Conservation (phyloP, 2,113 vertebrate species). For the Poeciliopsis turrubarensis region DNA sequence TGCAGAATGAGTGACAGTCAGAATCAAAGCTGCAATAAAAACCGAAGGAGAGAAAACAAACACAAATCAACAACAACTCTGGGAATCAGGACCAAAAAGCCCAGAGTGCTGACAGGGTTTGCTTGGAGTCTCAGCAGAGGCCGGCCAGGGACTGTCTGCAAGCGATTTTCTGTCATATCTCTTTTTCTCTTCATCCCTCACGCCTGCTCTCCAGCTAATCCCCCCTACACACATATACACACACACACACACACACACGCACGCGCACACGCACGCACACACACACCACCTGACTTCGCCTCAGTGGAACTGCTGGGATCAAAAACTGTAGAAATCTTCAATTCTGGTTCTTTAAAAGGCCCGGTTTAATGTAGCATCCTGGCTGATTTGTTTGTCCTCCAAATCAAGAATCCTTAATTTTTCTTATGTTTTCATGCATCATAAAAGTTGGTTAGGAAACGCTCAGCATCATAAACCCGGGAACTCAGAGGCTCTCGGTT, state of each 20-base stretch:
- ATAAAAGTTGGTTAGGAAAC: background rate
- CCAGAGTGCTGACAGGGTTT: constrained; percentile 48
- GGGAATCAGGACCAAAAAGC: constrained; percentile 24
- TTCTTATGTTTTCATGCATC: background rate
- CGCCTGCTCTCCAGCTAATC: constrained; percentile 40
- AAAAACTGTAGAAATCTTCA: constrained; percentile 1
- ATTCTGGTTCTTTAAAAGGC: constrained; percentile 2
- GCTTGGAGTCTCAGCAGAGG: constrained; percentile 59
- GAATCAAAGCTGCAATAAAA: constrained; percentile 48
- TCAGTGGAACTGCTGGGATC: constrained; percentile 31
- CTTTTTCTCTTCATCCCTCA: constrained; percentile 73
- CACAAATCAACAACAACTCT: background rate
- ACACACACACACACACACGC: too few species aligned
- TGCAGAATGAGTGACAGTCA: constrained; percentile 48
- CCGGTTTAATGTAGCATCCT: background rate
- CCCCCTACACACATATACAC: background rate
- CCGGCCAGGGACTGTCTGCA: constrained; percentile 46
- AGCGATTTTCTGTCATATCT: constrained; percentile 75
- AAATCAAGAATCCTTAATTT: background rate
- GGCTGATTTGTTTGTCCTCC: background rate
- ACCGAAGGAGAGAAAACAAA: constrained; percentile 23
- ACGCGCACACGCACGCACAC: too few species aligned
- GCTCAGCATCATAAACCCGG: background rate
- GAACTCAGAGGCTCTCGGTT: too few species aligned
- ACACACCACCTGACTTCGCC: constrained; percentile 9